Evolutionary conservation across 2,888 invertebrate species (phyloP).

Genomic region (Diplolepis rosae): DNA sequence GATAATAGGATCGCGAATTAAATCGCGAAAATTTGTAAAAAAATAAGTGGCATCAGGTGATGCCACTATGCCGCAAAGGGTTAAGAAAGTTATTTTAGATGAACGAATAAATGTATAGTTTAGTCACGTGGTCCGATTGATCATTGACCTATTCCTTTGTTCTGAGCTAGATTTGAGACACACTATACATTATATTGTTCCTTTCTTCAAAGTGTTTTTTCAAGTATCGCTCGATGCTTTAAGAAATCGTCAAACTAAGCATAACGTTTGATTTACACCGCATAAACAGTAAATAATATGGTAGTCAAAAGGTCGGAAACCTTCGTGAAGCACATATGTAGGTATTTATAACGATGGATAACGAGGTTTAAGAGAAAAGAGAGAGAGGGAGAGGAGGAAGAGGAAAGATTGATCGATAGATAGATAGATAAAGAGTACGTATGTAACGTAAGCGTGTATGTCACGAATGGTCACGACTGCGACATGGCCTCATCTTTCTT

Average conservation of each 20-base stretch:
- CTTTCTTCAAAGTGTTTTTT: slow-evolving; percentile 6
- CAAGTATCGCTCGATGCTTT: neutral
- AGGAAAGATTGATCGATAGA: slow-evolving; percentile 11
- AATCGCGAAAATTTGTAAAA: no score
- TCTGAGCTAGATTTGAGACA: neutral
- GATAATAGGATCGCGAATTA: no score
- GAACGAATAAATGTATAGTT: no score
- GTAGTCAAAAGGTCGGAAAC: slow-evolving; percentile 15
- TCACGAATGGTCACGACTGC: slow-evolving; percentile 64
- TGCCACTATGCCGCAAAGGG: no score
- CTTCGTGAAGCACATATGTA: slow-evolving; percentile 28
- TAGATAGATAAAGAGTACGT: slow-evolving; percentile 45
- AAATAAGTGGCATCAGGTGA: no score
- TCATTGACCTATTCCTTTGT: neutral
- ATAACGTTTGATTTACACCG: slow-evolving; percentile 24
- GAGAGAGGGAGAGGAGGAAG: neutral
- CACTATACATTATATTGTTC: slow-evolving; percentile 2
- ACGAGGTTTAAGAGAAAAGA: slow-evolving; percentile 7
- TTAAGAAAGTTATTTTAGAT: no score
- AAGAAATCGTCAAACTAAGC: slow-evolving; percentile 25
- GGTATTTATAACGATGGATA: slow-evolving; percentile 14
- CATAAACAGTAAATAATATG: slow-evolving; percentile 27
- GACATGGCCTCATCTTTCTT: slow-evolving; percentile 59
- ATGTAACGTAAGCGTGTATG: slow-evolving; percentile 61
- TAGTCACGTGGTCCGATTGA: no score